These are phyloP conservation scores for Ramphastos sulfuratus DNA, from an alignment of 2,113 vertebrate genomes.

Conservation along the genomic window DNA sequence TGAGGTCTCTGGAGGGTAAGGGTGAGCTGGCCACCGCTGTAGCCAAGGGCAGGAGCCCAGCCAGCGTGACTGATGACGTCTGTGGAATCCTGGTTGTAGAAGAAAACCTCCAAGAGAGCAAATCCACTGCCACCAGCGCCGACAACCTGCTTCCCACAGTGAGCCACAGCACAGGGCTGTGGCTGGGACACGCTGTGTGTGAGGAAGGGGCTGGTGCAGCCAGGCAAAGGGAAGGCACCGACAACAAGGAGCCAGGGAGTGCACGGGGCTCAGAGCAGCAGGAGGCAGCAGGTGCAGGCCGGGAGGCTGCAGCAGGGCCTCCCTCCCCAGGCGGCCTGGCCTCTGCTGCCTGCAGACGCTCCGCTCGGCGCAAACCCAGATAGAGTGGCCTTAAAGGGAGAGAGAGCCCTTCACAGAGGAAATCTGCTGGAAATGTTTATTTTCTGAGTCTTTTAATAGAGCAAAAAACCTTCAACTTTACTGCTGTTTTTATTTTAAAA, in stretches of 20 bases:
- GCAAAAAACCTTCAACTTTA: conserved; percentile 50
- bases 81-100: conserved; percentile 26
- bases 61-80: conserved; percentile 1
- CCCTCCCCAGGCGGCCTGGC: background rate
- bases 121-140: background rate
- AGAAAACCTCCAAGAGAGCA: conserved; percentile 30
- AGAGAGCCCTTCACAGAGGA: conserved; percentile 27
- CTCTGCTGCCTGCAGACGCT: conserved; percentile 55
- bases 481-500: conserved; percentile 71
- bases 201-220: background rate
- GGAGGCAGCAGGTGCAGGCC: background rate
- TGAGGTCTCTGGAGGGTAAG: conserved; percentile 42
- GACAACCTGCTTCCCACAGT: background rate
- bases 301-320: background rate
- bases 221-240: background rate
- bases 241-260: background rate
- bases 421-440: conserved; percentile 58
- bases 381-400: conserved; percentile 30
- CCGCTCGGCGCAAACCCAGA: conserved; percentile 71
- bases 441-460: conserved; percentile 64
- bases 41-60: background rate
- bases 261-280: background rate
- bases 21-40: conserved; percentile 30
- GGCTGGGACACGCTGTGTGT: background rate
- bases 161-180: background rate